Percentiles rank a stretch among this genome's conserved stretches.
Conservation (phyloP, 2,113 vertebrate genomes). For the Electrona antarctica region DNA sequence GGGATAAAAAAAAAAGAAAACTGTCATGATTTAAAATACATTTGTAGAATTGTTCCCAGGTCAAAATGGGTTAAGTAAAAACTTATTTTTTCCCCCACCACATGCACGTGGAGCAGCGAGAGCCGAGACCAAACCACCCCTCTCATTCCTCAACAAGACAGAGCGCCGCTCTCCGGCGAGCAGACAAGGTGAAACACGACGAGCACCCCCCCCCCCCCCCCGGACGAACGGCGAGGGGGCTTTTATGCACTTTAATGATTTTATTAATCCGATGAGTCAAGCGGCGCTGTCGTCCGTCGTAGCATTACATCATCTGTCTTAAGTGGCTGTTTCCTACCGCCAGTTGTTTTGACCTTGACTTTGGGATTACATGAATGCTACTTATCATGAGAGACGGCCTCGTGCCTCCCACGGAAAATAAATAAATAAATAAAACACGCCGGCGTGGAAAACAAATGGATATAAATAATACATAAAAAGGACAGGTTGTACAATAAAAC, state of each 20-base stretch:
- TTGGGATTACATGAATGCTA: slow-evolving; percentile 24
- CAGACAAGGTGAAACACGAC: slow-evolving; percentile 75
- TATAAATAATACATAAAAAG: slow-evolving; percentile 21
- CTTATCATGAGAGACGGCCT: neutral
- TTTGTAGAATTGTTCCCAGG: too few relatives aligned
- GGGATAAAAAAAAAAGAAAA: too few relatives aligned
- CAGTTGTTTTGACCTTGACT: slow-evolving; percentile 46
- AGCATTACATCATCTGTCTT: slow-evolving; percentile 55
- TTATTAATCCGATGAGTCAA: slow-evolving; percentile 72
- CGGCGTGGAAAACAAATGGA: neutral
- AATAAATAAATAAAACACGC: neutral
- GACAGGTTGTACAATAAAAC: too few relatives aligned
- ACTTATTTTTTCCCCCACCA: too few relatives aligned
- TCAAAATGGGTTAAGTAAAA: slow-evolving; percentile 1
- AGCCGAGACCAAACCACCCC: slow-evolving; percentile 48
- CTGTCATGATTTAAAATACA: too few relatives aligned
- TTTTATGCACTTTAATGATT: slow-evolving; percentile 69
- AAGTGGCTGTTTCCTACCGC: slow-evolving; percentile 39
- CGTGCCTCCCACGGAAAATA: neutral
- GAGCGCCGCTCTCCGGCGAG: slow-evolving; percentile 62
- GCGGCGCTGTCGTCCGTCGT: slow-evolving; percentile 30
- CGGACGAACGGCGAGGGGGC: slow-evolving; percentile 65
- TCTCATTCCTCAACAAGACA: slow-evolving; percentile 76
- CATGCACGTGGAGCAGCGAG: slow-evolving; percentile 35
- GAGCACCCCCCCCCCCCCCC: slow-evolving; percentile 25